A percentile compares a stretch with the other conserved stretches of the same genome.
Evolutionary conservation across 2,888 invertebrate species (phyloP).

Genomic region (Podabrus alpinus): DNA sequence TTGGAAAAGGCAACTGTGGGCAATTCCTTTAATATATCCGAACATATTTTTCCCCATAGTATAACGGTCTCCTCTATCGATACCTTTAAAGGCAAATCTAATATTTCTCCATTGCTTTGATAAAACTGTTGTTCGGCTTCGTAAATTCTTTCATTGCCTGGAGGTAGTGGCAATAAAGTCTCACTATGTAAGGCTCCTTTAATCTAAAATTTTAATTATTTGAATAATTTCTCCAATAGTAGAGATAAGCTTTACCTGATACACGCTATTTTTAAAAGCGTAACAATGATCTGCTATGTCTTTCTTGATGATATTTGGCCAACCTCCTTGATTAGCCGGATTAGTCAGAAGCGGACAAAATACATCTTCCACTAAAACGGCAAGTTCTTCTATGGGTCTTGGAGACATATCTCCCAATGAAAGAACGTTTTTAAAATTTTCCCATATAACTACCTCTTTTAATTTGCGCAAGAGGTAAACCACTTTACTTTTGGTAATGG

Average conservation of each 20-base stretch:
- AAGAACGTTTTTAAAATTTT: conserved; percentile 60
- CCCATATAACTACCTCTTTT: conserved; percentile 64
- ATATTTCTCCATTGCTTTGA: conserved; percentile 59
- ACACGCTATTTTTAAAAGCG: conserved; percentile 70
- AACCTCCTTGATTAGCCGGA: conserved; percentile 69
- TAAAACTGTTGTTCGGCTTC: conserved; percentile 60
- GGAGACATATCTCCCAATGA: conserved; percentile 75
- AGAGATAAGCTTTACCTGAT: conserved; percentile 57
- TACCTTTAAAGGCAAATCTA: conserved; percentile 74
- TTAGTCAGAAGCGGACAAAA: conserved; percentile 75
- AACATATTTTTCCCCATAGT: conserved; percentile 74
- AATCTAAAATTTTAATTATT: conserved; percentile 54
- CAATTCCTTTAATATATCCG: conserved; percentile 78
- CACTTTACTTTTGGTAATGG: conserved; percentile 67
- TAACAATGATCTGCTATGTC: conserved; percentile 74
- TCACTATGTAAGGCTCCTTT: conserved; percentile 85
- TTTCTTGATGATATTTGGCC: conserved; percentile 73
- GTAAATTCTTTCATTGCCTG: conserved; percentile 72
- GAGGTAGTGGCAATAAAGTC: conserved; percentile 85
- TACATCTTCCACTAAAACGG: conserved; percentile 71
- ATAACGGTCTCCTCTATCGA: conserved; percentile 84
- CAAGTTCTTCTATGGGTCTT: conserved; percentile 71
- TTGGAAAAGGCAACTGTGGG: conserved; percentile 71
- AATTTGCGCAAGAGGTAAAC: conserved; percentile 77
- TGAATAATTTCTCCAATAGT: neutral